Evolutionary conservation across 2,113 vertebrate species (phyloP), one percentile per base, ranked within the genome.

Genomic region (Leptobrachium ailaonicum): DNA sequence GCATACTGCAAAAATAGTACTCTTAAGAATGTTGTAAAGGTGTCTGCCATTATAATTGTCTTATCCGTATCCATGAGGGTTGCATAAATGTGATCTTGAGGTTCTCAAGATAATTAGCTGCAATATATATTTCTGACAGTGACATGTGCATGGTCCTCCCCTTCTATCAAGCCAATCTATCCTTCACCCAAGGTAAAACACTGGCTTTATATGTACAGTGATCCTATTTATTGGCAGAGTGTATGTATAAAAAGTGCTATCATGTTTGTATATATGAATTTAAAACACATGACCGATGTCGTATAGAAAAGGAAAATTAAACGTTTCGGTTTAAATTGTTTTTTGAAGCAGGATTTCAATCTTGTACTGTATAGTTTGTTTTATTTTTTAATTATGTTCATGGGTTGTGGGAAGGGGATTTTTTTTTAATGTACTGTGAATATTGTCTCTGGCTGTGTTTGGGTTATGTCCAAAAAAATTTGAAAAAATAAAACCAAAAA

Each of bases 141-240:
- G 47, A 6, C 32, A 56, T 14, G 7, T 77, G 75, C 75, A 77
- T 77, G 75, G 40, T 69, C 66, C 44, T 8, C 64, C n/a, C 41
- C 68, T 14, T 42, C 50, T 69, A 10, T 72, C 20, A 9, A 71
- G 54, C 44, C 43, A 13, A 63, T 42, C 44, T 40, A 44, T 44
- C n/a, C 13, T 40, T 10, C 50, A 13, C 58, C 68, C 44, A 32
- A 71, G 64, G 67, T 79, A 72, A 72, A 64, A 79, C 77, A 79
- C 77, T 79, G 77, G 77, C 77, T 79, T 64, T 79, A 53, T 79
- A 71, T 72, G 44, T 71, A 44, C 66, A 79, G 62, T 79, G 77
- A 64, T 64, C 43, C 67, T 79, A 71, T 79, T 79, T 79, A 79
- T 79, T 79, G 68, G 58, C 54, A 72, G 67, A 78, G 67, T 70